Percentiles rank a stretch among this genome's conserved stretches.
Conservation (phyloP, 2,888 invertebrate species). For the Pristionchus exspectatus region DNA sequence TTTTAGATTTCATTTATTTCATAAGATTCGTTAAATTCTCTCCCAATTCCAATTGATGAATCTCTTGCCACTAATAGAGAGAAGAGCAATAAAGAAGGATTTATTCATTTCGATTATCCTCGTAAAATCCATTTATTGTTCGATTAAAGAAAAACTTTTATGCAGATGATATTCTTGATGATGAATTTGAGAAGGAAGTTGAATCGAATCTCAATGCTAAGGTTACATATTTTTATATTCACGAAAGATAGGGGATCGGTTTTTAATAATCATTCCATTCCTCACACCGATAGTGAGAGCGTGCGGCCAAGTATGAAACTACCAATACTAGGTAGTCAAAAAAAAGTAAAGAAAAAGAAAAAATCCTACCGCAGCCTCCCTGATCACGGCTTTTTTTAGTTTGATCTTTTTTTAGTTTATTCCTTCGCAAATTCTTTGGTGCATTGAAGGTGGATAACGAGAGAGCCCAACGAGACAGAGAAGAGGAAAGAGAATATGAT, state of each 20-base stretch:
- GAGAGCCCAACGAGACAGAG: background rate
- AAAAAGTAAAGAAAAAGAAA: background rate
- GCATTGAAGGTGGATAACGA: conserved; percentile 35
- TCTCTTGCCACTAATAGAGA: background rate
- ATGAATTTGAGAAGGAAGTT: background rate
- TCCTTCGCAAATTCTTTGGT: background rate
- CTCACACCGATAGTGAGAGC: too few relatives aligned
- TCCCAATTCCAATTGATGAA: background rate
- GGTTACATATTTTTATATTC: background rate
- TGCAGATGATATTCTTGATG: background rate
- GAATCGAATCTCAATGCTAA: background rate
- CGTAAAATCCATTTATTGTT: background rate
- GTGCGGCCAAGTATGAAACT: background rate
- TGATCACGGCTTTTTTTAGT: too few relatives aligned
- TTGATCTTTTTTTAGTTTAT: too few relatives aligned
- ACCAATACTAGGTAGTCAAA: background rate
- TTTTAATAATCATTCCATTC: too few relatives aligned
- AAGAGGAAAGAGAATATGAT: background rate
- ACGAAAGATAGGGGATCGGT: too few relatives aligned
- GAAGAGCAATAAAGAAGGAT: background rate
- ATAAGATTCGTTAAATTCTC: background rate
- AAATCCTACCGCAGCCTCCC: background rate
- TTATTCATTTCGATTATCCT: background rate
- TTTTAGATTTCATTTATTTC: background rate
- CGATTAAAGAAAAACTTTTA: background rate